Percentiles rank a stretch among this genome's conserved stretches.
Evolutionary conservation across 2,888 invertebrate species (phyloP).

Genomic region (Corbicula japonica): DNA sequence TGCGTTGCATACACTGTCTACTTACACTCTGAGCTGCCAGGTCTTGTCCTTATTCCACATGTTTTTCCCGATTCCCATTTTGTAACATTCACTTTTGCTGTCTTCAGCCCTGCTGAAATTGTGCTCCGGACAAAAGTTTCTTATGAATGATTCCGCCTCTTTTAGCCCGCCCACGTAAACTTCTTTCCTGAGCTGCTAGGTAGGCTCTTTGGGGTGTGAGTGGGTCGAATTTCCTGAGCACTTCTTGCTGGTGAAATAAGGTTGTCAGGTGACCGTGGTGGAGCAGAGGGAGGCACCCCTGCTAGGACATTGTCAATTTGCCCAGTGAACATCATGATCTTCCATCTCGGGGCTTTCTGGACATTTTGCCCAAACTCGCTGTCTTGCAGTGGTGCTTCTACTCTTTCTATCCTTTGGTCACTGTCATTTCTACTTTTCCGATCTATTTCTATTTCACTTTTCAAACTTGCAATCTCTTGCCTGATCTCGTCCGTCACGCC

Average conservation of each 20-base stretch:
- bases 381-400: slow-evolving; percentile 2
- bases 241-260: slow-evolving; percentile 1
- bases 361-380: neutral
- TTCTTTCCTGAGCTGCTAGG: no score
- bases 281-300: slow-evolving; percentile 2
- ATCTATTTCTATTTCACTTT: slow-evolving; percentile 4
- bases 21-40: no score
- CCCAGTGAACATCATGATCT: slow-evolving; percentile 4
- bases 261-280: slow-evolving; percentile 2
- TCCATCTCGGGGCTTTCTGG: neutral
- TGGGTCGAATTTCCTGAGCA: neutral
- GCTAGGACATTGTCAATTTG: slow-evolving; percentile 4
- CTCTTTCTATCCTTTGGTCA: slow-evolving; percentile 4
- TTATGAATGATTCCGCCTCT: no score
- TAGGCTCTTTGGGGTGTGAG: no score
- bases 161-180: no score
- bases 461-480: slow-evolving; percentile 4
- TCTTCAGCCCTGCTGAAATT: no score
- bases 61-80: no score
- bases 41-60: no score
- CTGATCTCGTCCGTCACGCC: no score
- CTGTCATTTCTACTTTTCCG: slow-evolving; percentile 4
- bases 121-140: no score
- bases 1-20: no score
- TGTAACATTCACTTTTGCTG: no score